A percentile compares a stretch with the other conserved stretches of the same genome.
phyloP scores from a whole-genome alignment of 53 echinoderm and acorn worm genomes.

The Astropecten irregularis region DNA sequence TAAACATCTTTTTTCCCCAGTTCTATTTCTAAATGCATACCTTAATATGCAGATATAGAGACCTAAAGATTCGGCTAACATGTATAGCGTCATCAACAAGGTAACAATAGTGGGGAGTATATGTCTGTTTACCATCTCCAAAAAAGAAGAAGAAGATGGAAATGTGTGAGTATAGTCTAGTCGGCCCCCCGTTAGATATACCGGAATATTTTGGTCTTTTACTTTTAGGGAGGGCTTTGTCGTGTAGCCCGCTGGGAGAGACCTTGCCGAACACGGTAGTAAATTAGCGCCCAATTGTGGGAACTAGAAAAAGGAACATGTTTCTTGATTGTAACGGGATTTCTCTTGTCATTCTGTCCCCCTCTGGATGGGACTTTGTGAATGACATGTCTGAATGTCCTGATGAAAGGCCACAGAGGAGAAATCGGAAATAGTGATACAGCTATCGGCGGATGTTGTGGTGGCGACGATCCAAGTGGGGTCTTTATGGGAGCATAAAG shows the following conservation, averaged over 20 bases:
- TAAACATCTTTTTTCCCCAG: conserved; percentile 30
- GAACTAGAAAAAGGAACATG: neutral
- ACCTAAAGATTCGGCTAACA: neutral
- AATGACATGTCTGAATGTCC: no score
- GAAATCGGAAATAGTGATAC: conserved; percentile 13
- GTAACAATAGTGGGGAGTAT: conserved; percentile 5
- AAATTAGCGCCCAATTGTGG: conserved; percentile 44
- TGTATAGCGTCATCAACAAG: neutral
- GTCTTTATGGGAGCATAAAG: conserved; percentile 17
- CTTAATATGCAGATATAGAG: conserved; percentile 1
- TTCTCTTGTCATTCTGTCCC: neutral
- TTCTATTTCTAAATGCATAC: conserved; percentile 14
- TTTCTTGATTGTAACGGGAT: conserved; percentile 8
- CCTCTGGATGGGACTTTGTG: no score
- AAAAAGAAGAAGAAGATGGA: no score
- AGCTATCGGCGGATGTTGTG: conserved; percentile 9
- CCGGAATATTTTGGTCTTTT: no score
- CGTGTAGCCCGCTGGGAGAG: no score
- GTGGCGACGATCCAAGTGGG: neutral
- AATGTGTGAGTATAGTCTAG: no score
- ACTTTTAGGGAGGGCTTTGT: no score
- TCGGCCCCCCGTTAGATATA: no score
- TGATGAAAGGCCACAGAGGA: no score
- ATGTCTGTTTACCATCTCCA: no score
- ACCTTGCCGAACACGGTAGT: no score